These are phyloP conservation scores for Brachylomia viminalis DNA, from an alignment of 2,888 invertebrate species.

Conservation along the genomic window DNA sequence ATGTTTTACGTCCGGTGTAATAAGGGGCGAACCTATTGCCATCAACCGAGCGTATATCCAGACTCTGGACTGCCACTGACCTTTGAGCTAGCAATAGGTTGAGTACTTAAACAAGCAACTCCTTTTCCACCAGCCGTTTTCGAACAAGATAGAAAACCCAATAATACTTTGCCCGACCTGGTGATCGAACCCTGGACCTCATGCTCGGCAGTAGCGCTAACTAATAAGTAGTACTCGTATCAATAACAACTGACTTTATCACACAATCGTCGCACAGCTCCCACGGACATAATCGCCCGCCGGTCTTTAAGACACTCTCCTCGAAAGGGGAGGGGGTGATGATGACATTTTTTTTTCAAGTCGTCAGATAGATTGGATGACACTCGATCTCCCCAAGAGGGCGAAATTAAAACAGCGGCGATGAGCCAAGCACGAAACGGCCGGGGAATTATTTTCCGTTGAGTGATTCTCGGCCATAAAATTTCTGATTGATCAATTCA, in stretches of 20 bases:
- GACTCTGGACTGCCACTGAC: too few species aligned
- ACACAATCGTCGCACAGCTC: constrained; percentile 78
- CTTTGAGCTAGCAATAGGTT: too few species aligned
- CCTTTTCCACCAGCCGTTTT: too few species aligned
- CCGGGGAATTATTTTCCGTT: constrained; percentile 89
- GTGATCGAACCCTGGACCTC: too few species aligned
- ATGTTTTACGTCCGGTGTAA: background rate
- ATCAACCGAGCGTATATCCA: too few species aligned
- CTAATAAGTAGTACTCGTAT: constrained; percentile 22
- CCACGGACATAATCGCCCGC: constrained; percentile 83
- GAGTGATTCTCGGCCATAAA: constrained; percentile 90
- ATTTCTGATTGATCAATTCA: constrained; percentile 91
- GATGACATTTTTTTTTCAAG: constrained; percentile 82
- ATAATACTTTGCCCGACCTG: too few species aligned
- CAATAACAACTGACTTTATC: constrained; percentile 62
- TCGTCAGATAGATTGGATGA: constrained; percentile 90
- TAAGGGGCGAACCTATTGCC: background rate
- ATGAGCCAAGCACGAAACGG: constrained; percentile 87
- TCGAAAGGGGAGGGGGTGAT: constrained; percentile 68
- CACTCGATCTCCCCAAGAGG: constrained; percentile 90
- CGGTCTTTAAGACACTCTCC: constrained; percentile 76
- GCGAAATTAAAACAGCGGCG: constrained; percentile 90
- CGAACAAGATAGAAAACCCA: too few species aligned
- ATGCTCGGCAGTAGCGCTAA: background rate
- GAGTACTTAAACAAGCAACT: too few species aligned